Percentiles rank a stretch among this genome's conserved stretches.
phyloP scores from a whole-genome alignment of 2,888 invertebrate species.

The Synergus itoensis region DNA sequence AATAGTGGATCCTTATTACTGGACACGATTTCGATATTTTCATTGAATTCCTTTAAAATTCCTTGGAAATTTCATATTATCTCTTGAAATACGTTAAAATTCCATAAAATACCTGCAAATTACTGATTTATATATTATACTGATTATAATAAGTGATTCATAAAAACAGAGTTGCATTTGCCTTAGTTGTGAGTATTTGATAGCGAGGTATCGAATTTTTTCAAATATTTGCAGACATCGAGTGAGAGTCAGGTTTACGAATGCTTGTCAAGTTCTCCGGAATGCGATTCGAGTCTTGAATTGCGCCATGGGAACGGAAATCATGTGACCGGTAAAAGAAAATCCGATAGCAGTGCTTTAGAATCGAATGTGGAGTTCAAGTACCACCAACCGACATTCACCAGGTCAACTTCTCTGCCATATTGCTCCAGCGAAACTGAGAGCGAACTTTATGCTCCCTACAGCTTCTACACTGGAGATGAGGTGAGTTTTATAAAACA shows the following conservation, averaged over 20 bases:
- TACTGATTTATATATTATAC: too few species aligned
- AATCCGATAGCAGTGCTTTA: constrained; percentile 80
- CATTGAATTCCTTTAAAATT: background rate
- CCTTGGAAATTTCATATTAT: too few species aligned
- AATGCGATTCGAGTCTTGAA: constrained; percentile 82
- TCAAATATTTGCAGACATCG: constrained; percentile 75
- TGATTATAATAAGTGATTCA: too few species aligned
- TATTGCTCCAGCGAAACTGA: constrained; percentile 92
- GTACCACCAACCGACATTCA: constrained; percentile 80
- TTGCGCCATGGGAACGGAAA: constrained; percentile 75
- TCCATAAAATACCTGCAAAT: background rate
- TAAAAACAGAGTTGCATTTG: background rate
- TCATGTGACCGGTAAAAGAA: constrained; percentile 75
- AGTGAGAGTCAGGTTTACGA: constrained; percentile 83
- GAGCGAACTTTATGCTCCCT: constrained; percentile 90
- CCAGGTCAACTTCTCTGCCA: constrained; percentile 85
- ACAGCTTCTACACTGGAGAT: constrained; percentile 85
- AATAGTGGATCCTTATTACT: too few species aligned
- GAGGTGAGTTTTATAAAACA: constrained; percentile 74
- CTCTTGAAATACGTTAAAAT: too few species aligned
- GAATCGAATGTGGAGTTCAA: constrained; percentile 81
- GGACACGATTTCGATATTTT: background rate
- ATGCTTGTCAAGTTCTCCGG: constrained; percentile 84
- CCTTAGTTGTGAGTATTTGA: background rate
- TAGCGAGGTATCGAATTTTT: background rate